These are phyloP conservation scores for Oreortyx pictus DNA, from an alignment of 2,797 vertebrate genomes.

Conservation along the genomic window DNA sequence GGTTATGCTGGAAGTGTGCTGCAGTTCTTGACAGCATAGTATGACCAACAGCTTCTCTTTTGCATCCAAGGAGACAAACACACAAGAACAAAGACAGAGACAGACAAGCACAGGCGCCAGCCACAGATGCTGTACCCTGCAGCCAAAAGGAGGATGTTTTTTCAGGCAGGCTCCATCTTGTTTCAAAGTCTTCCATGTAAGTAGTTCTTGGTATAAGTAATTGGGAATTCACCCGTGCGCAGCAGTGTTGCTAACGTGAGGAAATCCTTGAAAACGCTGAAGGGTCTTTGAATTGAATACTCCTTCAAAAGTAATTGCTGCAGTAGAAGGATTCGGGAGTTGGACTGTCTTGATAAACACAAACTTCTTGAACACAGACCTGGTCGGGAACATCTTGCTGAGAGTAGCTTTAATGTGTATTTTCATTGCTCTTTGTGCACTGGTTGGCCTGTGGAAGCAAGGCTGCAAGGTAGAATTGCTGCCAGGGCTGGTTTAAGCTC, in stretches of 20 bases:
- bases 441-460: neutral
- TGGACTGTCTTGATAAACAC: neutral
- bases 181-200: conserved; percentile 2
- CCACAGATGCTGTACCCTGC: conserved; percentile 49
- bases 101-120: conserved; percentile 58
- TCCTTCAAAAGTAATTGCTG: neutral
- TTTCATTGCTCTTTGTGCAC: neutral
- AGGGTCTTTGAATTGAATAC: neutral
- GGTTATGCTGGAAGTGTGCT: neutral
- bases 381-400: neutral
- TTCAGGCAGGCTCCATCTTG: conserved; percentile 64
- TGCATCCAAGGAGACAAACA: conserved; percentile 59
- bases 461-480: neutral
- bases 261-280: neutral
- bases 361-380: neutral
- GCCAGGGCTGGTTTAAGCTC: neutral
- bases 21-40: conserved; percentile 1
- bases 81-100: conserved; percentile 54
- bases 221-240: neutral
- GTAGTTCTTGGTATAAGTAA: conserved; percentile 14
- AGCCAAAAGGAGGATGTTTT: conserved; percentile 57
- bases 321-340: neutral
- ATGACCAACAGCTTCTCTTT: conserved; percentile 54
- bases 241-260: neutral
- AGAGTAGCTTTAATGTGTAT: neutral